Evolutionary conservation across 2,113 vertebrate genomes (phyloP), one percentile per base, ranked within the genome.

Genomic region (Polypterus senegalus): DNA sequence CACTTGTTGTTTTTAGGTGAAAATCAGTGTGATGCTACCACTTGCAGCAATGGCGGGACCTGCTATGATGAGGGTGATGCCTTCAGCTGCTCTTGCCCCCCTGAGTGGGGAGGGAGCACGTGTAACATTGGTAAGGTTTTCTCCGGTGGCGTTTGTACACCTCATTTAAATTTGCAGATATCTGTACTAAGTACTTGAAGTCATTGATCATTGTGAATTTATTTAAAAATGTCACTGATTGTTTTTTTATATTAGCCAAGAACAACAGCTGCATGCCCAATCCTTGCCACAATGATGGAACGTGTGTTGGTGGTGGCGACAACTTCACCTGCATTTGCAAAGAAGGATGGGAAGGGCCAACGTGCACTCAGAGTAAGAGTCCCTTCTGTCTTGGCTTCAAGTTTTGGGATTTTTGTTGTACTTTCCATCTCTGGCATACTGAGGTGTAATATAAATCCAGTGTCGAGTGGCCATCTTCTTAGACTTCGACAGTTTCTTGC

Each of bases 291-390:
- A 98, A 98, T 0, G 93, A 93, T 1, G 95, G 91, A 9, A 97
- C 95, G 0, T 98, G 95, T 0, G 90, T 98, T 48, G 94, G 92
- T 69, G 90, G 79, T 0, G 91, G 89, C 1, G 90, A 90, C 52
- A 74, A 84, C 59, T 97, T 92, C 76, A 92, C 88, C 5, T 98
- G 95, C 70, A 92, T 97, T 75, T 98, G 95, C 76, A 93, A 90
- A 43, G 95, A 97, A 2, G 95, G 95, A 60, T 98, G 95, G 95
- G 85, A 93, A 71, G 94, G 94, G 63, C 81, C 83, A 45, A 92
- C 86, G 54, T 98, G 95, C 73, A 86, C 86, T 0, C 88, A 92
- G 72, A 92, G 95, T 98, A 87, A 74, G 92, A 70, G 3, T 64
- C 43, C 55, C 46, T 66, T 57, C 11, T 10, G 27, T 27, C 27